Evolutionary conservation across 2,113 vertebrate species (phyloP).

Genomic region (Podarcis cretensis): DNA sequence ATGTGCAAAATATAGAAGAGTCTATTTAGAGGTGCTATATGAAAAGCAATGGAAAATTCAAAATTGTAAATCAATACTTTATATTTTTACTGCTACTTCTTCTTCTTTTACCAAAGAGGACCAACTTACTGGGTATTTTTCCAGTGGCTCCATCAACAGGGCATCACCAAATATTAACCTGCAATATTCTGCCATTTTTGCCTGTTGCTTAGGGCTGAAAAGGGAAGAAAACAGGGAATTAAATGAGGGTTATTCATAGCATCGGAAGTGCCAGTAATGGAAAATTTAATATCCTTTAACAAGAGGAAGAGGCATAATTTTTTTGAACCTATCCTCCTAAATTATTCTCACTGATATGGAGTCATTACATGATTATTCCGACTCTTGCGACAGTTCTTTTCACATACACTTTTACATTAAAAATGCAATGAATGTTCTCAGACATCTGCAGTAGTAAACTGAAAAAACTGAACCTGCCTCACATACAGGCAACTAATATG

Average conservation of each 20-base stretch:
- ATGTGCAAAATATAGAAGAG: neutral
- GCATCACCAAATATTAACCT: slow-evolving; percentile 97
- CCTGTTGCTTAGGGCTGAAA: slow-evolving; percentile 93
- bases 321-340: neutral
- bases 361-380: neutral
- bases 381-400: slow-evolving; percentile 3
- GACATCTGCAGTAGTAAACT: neutral
- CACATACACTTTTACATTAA: neutral
- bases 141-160: slow-evolving; percentile 91
- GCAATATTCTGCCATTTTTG: slow-evolving; percentile 99
- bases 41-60: neutral
- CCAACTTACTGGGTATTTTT: slow-evolving; percentile 92
- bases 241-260: slow-evolving; percentile 12
- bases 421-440: neutral
- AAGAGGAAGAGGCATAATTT: neutral
- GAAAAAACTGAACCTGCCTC: neutral
- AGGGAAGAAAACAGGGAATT: slow-evolving; percentile 42
- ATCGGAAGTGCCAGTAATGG: neutral
- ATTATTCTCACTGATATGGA: slow-evolving; percentile 21
- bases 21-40: fast-evolving
- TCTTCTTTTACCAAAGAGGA: neutral
- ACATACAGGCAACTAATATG: neutral
- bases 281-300: slow-evolving; percentile 36
- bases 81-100: too few relatives aligned
- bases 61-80: neutral